Evolutionary conservation across 1,140 invertebrate genomes (phyloP).

Genomic region (Steinernema khuongi): DNA sequence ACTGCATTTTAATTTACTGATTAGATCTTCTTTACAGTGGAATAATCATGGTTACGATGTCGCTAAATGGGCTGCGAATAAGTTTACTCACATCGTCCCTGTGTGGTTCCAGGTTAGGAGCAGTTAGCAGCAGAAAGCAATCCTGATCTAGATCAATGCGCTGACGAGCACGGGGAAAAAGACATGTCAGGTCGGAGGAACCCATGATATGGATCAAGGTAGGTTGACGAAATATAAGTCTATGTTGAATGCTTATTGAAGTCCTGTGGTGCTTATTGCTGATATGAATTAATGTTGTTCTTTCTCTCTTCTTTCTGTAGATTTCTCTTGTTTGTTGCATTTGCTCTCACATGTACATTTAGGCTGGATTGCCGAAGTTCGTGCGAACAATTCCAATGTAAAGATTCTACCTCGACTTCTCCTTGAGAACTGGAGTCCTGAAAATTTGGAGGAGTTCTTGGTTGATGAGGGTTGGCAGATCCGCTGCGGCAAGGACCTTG

Average conservation of each 20-base stretch:
- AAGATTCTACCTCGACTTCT: slow-evolving; percentile 52
- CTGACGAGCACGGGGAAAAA: slow-evolving; percentile 61
- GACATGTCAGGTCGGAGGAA: slow-evolving; percentile 61
- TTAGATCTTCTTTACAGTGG: slow-evolving; percentile 71
- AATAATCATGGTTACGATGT: slow-evolving; percentile 88
- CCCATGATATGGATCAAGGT: slow-evolving; percentile 62
- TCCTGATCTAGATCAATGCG: slow-evolving; percentile 53
- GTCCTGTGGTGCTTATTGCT: not conserved
- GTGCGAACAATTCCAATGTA: slow-evolving; percentile 45
- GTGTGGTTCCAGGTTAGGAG: slow-evolving; percentile 80
- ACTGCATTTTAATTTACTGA: not conserved
- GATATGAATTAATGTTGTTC: slow-evolving; percentile 19
- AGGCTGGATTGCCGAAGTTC: slow-evolving; percentile 51
- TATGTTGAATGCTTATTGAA: not conserved
- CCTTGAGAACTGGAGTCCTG: slow-evolving; percentile 39
- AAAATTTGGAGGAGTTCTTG: slow-evolving; percentile 42
- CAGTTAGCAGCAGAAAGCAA: not conserved
- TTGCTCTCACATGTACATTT: not conserved
- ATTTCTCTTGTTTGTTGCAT: too few species aligned
- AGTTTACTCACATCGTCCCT: slow-evolving; percentile 83
- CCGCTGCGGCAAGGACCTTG: slow-evolving; percentile 40
- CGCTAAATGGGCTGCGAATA: slow-evolving; percentile 79
- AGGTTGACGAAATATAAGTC: not conserved
- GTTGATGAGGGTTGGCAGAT: slow-evolving; percentile 32
- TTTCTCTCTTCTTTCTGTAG: too few species aligned